phyloP scores from a whole-genome alignment of 2,888 invertebrate genomes.

The Hipparchia sbordonii region DNA sequence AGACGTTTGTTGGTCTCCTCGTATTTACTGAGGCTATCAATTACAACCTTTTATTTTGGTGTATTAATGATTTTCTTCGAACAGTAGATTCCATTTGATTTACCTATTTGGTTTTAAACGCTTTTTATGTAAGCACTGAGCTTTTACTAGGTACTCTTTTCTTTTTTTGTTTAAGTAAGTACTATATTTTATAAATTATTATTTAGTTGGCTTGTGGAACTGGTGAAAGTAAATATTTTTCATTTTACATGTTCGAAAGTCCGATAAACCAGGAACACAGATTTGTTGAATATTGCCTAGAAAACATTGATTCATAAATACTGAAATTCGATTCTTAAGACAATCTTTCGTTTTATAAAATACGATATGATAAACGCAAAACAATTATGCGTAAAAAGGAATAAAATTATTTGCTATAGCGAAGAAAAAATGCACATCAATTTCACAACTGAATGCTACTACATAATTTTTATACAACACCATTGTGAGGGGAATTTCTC shows the following conservation, averaged over 20 bases:
- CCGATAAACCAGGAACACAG: no score
- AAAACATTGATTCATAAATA: no score
- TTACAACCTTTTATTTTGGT: conserved; percentile 13
- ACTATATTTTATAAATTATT: no score
- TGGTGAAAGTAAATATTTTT: no score
- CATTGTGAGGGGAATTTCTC: conserved; percentile 20
- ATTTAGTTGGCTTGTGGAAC: no score
- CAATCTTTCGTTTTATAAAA: no score
- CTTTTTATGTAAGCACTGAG: neutral
- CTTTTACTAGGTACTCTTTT: neutral
- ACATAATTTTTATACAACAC: conserved; percentile 18
- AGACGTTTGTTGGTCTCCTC: conserved; percentile 13
- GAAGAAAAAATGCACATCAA: conserved; percentile 16
- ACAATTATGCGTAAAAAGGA: neutral
- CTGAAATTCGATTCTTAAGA: no score
- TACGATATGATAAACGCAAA: neutral
- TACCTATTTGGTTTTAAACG: neutral
- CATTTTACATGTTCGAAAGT: no score
- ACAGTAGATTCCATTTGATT: neutral
- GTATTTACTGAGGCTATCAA: conserved; percentile 16
- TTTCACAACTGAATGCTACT: conserved; percentile 3
- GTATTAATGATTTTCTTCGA: conserved; percentile 14
- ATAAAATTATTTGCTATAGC: neutral
- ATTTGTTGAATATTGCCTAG: no score
- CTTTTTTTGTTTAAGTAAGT: neutral